Conservation (phyloP, 2,113 vertebrate genomes). For the Tricholaema leucomelas region DNA sequence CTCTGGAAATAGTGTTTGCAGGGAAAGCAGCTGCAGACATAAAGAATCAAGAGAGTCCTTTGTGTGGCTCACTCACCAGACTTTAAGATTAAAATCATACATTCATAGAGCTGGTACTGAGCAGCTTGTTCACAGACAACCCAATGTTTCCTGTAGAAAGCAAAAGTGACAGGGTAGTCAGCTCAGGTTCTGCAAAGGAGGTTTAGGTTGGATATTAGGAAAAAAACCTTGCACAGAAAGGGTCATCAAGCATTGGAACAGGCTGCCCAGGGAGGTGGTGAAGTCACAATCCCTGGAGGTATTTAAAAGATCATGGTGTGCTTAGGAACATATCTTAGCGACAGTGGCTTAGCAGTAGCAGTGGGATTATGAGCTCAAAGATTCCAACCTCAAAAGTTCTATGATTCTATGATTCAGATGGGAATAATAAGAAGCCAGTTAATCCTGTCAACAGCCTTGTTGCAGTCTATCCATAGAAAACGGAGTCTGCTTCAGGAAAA, state of each 20-base stretch:
- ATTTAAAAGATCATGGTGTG: no score
- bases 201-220: no score
- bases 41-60: neutral
- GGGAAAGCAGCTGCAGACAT: neutral
- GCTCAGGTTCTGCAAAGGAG: neutral
- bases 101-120: accelerated
- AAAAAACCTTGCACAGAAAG: no score
- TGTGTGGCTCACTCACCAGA: neutral
- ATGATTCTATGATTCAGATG: no score
- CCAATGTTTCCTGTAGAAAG: neutral
- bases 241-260: no score
- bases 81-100: neutral
- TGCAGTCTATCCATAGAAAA: neutral
- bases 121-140: neutral
- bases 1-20: neutral
- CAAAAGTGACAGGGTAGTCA: neutral
- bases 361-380: no score
- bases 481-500: neutral
- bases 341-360: no score
- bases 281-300: no score
- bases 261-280: no score
- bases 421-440: neutral
- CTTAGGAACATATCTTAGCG: no score
- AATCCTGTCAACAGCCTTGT: neutral
- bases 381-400: no score